Percentiles rank a stretch among this genome's conserved stretches.
phyloP scores from a whole-genome alignment of 2,113 vertebrate species.

The Cebidichthys violaceus region DNA sequence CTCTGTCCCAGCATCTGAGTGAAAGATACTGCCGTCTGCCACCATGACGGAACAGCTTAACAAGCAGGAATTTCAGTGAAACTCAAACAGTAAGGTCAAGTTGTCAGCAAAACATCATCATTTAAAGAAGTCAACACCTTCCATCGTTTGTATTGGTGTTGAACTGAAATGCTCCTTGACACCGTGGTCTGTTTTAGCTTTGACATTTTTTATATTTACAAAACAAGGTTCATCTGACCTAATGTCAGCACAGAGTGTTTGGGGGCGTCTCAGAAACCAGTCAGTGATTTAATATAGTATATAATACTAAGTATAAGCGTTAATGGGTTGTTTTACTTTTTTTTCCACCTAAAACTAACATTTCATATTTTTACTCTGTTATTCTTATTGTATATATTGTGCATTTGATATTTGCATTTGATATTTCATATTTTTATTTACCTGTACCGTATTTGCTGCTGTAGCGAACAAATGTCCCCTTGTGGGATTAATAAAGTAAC shows the following conservation, averaged over 20 bases:
- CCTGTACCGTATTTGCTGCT: no score
- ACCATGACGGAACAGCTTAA: slow-evolving; percentile 27
- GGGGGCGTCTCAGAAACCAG: background rate
- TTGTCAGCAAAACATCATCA: slow-evolving; percentile 29
- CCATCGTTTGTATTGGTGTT: no score
- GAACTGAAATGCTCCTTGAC: background rate
- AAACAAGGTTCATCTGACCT: background rate
- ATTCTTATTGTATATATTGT: no score
- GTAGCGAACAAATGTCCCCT: no score
- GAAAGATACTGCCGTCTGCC: slow-evolving; percentile 38
- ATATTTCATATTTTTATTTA: no score
- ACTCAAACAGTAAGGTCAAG: slow-evolving; percentile 27
- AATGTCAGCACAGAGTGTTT: background rate
- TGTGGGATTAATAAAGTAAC: no score
- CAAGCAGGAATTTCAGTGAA: slow-evolving; percentile 19
- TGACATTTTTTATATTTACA: slow-evolving; percentile 3
- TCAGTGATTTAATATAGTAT: background rate
- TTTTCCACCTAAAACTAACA: background rate
- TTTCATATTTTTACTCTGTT: background rate
- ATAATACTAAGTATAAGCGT: background rate
- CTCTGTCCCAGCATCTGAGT: slow-evolving; percentile 25
- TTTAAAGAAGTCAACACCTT: background rate
- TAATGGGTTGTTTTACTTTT: background rate
- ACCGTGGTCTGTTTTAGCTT: background rate
- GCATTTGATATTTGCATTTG: no score